These are phyloP conservation scores for Engystomops pustulosus DNA, from an alignment of 2,113 vertebrate species.

Conservation along the genomic window DNA sequence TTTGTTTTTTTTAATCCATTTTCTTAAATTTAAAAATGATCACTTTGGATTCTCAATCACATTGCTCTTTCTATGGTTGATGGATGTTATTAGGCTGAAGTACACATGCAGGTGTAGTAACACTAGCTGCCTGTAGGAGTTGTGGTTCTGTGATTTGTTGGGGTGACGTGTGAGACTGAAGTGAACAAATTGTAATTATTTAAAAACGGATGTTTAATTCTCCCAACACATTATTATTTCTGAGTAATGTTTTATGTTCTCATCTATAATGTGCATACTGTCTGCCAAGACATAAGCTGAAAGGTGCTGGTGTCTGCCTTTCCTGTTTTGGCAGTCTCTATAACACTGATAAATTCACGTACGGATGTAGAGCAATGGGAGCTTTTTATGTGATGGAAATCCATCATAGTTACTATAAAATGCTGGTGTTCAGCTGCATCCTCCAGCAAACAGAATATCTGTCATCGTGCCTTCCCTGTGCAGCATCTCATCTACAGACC, in stretches of 20 bases:
- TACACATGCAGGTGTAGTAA: not conserved
- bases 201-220: not conserved
- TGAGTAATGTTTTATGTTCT: constrained; percentile 8
- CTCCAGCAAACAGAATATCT: constrained; percentile 30
- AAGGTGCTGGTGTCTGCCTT: not conserved
- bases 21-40: too few relatives aligned
- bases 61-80: not conserved
- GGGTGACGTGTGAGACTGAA: not conserved
- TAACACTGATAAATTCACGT: not conserved
- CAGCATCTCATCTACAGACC: constrained; percentile 9
- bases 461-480: constrained; percentile 16
- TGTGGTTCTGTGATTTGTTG: not conserved
- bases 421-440: constrained; percentile 34
- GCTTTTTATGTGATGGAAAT: constrained; percentile 37
- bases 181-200: constrained; percentile 18
- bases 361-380: constrained; percentile 21
- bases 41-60: not conserved
- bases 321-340: constrained; percentile 24
- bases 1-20: too few relatives aligned
- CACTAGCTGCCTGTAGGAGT: not conserved
- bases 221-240: constrained; percentile 9
- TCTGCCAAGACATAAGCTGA: constrained; percentile 10
- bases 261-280: not conserved
- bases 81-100: not conserved
- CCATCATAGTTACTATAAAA: constrained; percentile 29